Evolutionary conservation across 2,113 vertebrate species (phyloP).

Genomic region (Brevimyrus niger): DNA sequence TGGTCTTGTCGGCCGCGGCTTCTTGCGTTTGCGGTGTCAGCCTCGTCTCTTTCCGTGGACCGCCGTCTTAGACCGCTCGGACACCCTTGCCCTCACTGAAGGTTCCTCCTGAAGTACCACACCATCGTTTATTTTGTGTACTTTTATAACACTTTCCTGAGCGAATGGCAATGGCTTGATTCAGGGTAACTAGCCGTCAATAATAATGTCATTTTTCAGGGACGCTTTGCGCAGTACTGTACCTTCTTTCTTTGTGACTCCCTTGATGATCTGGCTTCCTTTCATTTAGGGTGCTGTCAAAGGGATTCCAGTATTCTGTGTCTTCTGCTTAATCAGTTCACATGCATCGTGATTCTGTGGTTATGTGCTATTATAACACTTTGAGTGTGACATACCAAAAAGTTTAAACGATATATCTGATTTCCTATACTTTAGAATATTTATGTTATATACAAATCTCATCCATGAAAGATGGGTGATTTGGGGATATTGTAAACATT

Average conservation of each 20-base stretch:
- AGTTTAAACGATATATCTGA: neutral
- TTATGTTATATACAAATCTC: neutral
- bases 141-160: neutral
- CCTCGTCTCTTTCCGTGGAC: neutral
- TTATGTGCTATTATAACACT: neutral
- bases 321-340: neutral
- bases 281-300: neutral
- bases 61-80: neutral
- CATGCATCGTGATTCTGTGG: neutral
- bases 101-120: neutral
- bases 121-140: neutral
- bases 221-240: neutral
- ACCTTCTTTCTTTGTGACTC: neutral
- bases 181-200: slow-evolving; percentile 9
- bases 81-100: neutral
- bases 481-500: neutral
- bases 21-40: neutral
- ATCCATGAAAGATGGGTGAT: neutral
- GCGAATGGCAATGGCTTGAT: neutral
- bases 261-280: no score
- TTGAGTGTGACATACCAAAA: slow-evolving; percentile 3
- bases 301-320: neutral
- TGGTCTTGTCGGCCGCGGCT: neutral
- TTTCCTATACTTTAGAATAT: neutral
- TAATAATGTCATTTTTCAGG: slow-evolving; percentile 1